phyloP scores from a whole-genome alignment of 2,888 invertebrate genomes.

The Pollenia angustigena region DNA sequence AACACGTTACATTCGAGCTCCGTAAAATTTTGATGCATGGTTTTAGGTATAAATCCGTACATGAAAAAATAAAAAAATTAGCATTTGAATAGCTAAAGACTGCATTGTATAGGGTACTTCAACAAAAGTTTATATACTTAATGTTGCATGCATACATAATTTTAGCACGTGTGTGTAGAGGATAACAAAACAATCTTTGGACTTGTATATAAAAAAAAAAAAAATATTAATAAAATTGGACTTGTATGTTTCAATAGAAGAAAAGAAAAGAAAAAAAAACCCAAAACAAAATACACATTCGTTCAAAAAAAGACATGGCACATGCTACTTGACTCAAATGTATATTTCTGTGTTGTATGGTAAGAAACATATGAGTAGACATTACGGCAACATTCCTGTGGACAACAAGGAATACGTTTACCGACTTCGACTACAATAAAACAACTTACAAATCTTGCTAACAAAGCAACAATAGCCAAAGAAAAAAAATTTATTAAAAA shows the following conservation, averaged over 20 bases:
- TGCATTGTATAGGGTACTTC: slow-evolving; percentile 21
- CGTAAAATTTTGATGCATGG: too few relatives aligned
- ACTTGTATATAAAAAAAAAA: slow-evolving; percentile 1
- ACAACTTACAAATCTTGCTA: slow-evolving; percentile 20
- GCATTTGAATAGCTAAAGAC: neutral
- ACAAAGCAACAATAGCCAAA: slow-evolving; percentile 55
- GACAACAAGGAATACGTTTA: slow-evolving; percentile 55
- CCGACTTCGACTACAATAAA: slow-evolving; percentile 19
- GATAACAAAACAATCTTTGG: slow-evolving; percentile 37
- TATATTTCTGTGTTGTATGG: slow-evolving; percentile 25
- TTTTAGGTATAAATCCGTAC: too few relatives aligned
- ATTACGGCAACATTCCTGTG: slow-evolving; percentile 68
- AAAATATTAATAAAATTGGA: slow-evolving; percentile 26
- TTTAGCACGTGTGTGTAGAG: slow-evolving; percentile 68
- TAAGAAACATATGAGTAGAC: slow-evolving; percentile 60
- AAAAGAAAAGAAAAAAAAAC: slow-evolving; percentile 21
- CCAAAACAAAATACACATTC: slow-evolving; percentile 21
- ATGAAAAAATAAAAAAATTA: too few relatives aligned
- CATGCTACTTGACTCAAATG: slow-evolving; percentile 65
- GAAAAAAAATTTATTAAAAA: slow-evolving; percentile 24
- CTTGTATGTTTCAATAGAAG: slow-evolving; percentile 53
- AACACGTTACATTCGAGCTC: too few relatives aligned
- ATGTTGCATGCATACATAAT: slow-evolving; percentile 62
- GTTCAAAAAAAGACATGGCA: slow-evolving; percentile 54
- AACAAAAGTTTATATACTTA: slow-evolving; percentile 32